Evolutionary conservation across 2,113 vertebrate genomes (phyloP), one percentile per base, ranked within the genome.

Genomic region (Chionis minor): DNA sequence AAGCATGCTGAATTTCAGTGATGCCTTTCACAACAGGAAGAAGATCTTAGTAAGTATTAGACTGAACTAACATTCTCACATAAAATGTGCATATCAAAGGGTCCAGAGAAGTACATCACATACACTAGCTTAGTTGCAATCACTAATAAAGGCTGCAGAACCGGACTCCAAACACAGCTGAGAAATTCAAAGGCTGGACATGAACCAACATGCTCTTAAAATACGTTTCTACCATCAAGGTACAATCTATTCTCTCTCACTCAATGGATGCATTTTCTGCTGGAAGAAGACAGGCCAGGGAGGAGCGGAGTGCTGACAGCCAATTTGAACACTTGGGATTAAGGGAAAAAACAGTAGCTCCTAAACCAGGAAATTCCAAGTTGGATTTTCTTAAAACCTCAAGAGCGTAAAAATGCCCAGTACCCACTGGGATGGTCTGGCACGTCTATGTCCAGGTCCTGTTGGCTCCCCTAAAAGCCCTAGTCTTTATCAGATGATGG

Each of bases 271-370:
- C 8, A 32, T 27, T 82, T 88, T 74, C 42, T 78, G 27, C n/a
- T 93, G 63, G 47, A 67, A 58, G 61, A 83, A 28, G 38, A 58
- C 27, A 80, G 15, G 38, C 33, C n/a, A 55, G 12, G 11, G 51
- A 78, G 15, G 4, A 78, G 10, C 1, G 3, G 14, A 58, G 52
- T 30, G 26, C 23, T 3, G 28, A 84, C n/a, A 74, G 47, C 8
- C 2, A 1, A 45, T 66, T 23, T 63, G 51, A 88, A 74, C 18
- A 30, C 8, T 47, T 0, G 0, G 38, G 32, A 75, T 35, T 62
- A 67, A 59, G 9, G 7, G 15, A 74, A 18, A 71, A 73, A 80
- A 20, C 5, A 33, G 15, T 22, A 83, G 10, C 18, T 44, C 33
- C 44, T 69, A 65, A 92, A 75, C 4, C 30, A 69, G 21, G 33